Conservation (phyloP, 1,140 invertebrate genomes). For the Rhynchophorus ferrugineus region DNA sequence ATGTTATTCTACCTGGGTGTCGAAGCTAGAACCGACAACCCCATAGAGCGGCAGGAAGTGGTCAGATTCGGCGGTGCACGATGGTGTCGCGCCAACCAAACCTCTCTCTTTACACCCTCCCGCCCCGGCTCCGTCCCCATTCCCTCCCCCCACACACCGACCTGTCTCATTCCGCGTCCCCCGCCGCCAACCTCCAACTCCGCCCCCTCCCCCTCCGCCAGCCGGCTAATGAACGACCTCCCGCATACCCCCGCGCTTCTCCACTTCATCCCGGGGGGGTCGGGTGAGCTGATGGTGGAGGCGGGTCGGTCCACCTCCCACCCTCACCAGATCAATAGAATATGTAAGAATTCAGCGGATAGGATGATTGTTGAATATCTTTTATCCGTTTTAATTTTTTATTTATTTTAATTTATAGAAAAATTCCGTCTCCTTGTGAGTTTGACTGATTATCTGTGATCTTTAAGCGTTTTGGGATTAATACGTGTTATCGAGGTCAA, state of each 20-base stretch:
- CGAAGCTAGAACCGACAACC: no score
- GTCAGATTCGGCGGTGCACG: not conserved
- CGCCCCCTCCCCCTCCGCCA: not conserved
- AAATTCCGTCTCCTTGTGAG: no score
- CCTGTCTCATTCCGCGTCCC: no score
- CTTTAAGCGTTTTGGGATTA: no score
- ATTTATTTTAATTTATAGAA: no score
- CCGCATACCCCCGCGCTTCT: not conserved
- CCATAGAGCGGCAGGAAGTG: not conserved
- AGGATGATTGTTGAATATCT: no score
- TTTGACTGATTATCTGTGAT: no score
- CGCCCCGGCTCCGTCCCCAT: no score
- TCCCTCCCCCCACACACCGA: not conserved
- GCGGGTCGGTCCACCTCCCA: constrained; percentile 1
- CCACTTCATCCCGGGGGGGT: not conserved
- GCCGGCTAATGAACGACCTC: not conserved
- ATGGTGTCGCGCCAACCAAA: not conserved
- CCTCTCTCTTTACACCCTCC: not conserved
- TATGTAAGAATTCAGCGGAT: constrained; percentile 10
- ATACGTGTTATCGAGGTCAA: no score
- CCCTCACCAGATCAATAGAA: constrained; percentile 10
- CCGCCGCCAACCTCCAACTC: not conserved
- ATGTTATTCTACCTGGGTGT: no score
- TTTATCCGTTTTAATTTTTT: no score
- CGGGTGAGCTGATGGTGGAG: not conserved